phyloP scores from a whole-genome alignment of 1,140 invertebrate genomes.

The Bombus waltoni region DNA sequence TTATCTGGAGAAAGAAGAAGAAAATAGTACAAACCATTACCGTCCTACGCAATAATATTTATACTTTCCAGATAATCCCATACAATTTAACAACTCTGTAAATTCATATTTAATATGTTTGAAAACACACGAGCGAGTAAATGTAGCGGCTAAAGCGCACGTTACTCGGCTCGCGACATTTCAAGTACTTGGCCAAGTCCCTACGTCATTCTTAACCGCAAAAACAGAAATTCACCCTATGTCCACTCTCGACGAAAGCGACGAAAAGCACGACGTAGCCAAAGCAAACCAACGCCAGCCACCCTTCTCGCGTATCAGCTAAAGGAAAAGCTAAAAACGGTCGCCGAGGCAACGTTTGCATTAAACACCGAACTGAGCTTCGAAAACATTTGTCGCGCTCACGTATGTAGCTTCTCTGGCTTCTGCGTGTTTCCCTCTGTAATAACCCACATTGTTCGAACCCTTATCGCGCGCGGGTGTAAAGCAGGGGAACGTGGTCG shows the following conservation, averaged over 20 bases:
- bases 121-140: no score
- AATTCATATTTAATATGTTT: background rate
- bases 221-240: background rate
- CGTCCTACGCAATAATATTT: no score
- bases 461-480: conserved; percentile 41
- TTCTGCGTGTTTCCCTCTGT: conserved; percentile 37
- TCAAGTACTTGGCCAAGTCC: background rate
- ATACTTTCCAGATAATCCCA: no score
- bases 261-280: background rate
- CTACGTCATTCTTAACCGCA: background rate
- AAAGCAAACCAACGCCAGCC: conserved; percentile 1
- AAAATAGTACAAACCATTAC: no score
- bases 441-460: conserved; percentile 50
- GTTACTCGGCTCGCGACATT: background rate
- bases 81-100: background rate
- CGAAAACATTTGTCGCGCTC: conserved; percentile 37
- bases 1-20: no score
- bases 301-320: background rate
- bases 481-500: conserved; percentile 8
- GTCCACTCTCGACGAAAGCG: background rate
- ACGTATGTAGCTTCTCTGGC: background rate
- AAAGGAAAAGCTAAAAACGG: background rate
- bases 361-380: background rate
- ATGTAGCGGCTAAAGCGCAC: background rate
- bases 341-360: background rate